A percentile compares a stretch with the other conserved stretches of the same genome.
Evolutionary conservation across 2,888 invertebrate species (phyloP).

Genomic region (Eupithecia dodoneata): DNA sequence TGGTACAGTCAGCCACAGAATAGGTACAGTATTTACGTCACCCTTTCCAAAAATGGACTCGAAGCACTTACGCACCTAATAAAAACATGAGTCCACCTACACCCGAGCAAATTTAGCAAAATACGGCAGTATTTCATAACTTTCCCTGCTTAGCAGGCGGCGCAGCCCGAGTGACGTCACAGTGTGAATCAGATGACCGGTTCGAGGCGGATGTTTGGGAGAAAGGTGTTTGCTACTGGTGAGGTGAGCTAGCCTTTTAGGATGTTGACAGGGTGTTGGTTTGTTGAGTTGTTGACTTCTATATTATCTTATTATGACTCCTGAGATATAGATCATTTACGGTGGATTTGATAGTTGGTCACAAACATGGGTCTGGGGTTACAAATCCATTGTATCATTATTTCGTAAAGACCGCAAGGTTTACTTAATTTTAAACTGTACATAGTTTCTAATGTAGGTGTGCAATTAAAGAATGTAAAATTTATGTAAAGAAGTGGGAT

Average conservation of each 20-base stretch:
- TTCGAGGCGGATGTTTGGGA: conserved; percentile 62
- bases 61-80: not conserved
- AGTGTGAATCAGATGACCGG: conserved; percentile 49
- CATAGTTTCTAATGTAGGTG: too few species aligned
- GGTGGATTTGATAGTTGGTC: not conserved
- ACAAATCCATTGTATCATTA: not conserved
- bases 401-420: too few species aligned
- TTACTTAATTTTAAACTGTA: too few species aligned
- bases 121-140: conserved; percentile 23
- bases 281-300: not conserved
- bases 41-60: not conserved
- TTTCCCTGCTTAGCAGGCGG: conserved; percentile 21
- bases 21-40: too few species aligned
- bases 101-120: not conserved
- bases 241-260: conserved; percentile 12
- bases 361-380: not conserved
- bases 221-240: conserved; percentile 56
- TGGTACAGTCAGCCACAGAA: too few species aligned
- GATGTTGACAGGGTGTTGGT: conserved; percentile 11
- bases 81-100: not conserved
- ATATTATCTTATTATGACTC: not conserved
- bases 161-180: conserved; percentile 24
- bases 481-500: too few species aligned
- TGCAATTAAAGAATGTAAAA: too few species aligned
- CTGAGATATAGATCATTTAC: not conserved